Evolutionary conservation across 2,888 invertebrate genomes (phyloP), one percentile per base, ranked within the genome.

Genomic region (Apamea anceps): DNA sequence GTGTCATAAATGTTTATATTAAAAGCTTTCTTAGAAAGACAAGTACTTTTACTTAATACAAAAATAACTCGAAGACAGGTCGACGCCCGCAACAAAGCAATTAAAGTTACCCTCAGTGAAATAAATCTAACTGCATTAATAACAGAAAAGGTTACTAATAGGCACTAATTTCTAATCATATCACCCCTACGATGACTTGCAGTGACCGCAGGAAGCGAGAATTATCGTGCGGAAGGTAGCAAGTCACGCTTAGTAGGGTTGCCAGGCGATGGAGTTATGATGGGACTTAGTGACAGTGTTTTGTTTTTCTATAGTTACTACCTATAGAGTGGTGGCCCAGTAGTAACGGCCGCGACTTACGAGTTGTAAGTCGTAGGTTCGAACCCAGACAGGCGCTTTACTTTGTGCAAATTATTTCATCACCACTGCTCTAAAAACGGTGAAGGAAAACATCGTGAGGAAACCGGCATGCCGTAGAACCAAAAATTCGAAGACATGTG

Each of bases 161-260:
- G 89, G 88, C 87, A 89, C 89, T 93, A 93, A 91, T 91, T 90
- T 87, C 83, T 90, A 83, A 87, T 90, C 81, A 90, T 89, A 85
- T 83, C 84, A 90, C 87, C 89, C 90, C 89, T 90, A 90, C 88
- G 85, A 90, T 94, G 93, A 92, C 94, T 93, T 92, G 93, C 92
- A 91, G 85, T 93, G 93, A 93, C 93, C 93, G 90, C 91, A 90
- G 93, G 92, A 92, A 91, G 91, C 86, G 88, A 88, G 91, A 91
- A 92, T 92, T 90, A 92, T 83, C 84, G 88, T 78, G 80, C 85
- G 81, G 88, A 87, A 89, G 87, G 92, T 93, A 90, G 82, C 87
- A 80, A 93, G 93, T 94, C 94, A 92, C 87, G 83, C 79, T 78
- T 48, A 18, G 70, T 86, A 82, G 68, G 75, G 71, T 70, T 51